phyloP scores from a whole-genome alignment of 2,888 invertebrate species.

The Thymelicus sylvestris region DNA sequence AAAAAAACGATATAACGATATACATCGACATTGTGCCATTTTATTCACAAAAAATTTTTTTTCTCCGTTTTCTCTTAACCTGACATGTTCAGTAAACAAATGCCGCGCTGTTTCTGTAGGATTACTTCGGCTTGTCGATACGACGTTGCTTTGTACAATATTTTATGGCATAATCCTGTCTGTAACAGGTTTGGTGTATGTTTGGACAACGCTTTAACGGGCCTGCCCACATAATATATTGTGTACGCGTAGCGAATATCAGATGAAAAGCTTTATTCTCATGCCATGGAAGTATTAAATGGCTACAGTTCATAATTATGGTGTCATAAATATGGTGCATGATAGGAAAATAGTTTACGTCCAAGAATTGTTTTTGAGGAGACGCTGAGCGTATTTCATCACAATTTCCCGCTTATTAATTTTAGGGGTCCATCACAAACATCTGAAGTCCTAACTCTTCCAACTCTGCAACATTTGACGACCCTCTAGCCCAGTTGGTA shows the following conservation, averaged over 20 bases:
- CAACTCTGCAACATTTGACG: no score
- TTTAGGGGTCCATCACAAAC: no score
- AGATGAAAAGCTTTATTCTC: neutral
- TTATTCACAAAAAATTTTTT: neutral
- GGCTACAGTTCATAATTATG: neutral
- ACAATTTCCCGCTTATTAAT: no score
- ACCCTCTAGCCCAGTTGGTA: no score
- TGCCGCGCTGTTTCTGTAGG: conserved; percentile 41
- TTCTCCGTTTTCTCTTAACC: conserved; percentile 36
- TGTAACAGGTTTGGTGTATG: conserved; percentile 24
- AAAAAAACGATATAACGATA: neutral
- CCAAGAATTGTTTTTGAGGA: no score
- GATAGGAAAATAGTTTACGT: no score
- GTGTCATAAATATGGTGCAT: no score
- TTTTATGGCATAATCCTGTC: conserved; percentile 32
- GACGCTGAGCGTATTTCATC: no score
- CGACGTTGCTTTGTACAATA: conserved; percentile 23
- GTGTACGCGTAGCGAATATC: conserved; percentile 28
- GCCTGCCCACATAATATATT: conserved; percentile 7
- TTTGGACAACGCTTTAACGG: conserved; percentile 31
- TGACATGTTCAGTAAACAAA: conserved; percentile 44
- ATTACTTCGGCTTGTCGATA: conserved; percentile 41
- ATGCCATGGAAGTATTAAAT: neutral
- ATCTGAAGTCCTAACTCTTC: no score
- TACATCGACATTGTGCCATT: conserved; percentile 12